Evolutionary conservation across 2,113 vertebrate species (phyloP).

Genomic region (Callorhinus ursinus): DNA sequence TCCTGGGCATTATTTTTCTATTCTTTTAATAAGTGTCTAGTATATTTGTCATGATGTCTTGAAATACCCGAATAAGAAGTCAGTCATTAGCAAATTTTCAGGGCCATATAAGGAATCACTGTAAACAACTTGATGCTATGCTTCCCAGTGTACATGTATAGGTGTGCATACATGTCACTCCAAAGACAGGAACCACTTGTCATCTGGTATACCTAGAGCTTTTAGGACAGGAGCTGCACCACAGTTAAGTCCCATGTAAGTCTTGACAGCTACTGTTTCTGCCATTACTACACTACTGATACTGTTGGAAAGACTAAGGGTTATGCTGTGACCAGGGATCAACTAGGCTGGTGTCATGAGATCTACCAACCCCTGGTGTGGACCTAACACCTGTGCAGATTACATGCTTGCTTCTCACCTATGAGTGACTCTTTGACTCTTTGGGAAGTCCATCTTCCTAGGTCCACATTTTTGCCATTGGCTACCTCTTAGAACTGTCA

Average conservation of each 20-base stretch:
- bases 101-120: not conserved
- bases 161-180: not conserved
- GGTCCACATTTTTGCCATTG: not conserved
- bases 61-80: not conserved
- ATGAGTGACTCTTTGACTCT: not conserved
- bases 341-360: not conserved
- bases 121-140: not conserved
- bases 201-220: not conserved
- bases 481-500: not conserved
- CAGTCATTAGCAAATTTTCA: not conserved
- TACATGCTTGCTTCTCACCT: not conserved
- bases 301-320: not conserved
- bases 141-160: not conserved
- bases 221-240: not conserved
- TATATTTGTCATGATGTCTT: not conserved
- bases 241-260: not conserved
- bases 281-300: not conserved
- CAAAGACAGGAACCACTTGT: not conserved
- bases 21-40: not conserved
- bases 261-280: not conserved
- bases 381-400: not conserved
- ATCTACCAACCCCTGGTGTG: not conserved
- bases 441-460: not conserved
- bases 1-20: not conserved
- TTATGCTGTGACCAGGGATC: not conserved